Evolutionary conservation across 1,140 invertebrate species (phyloP).

Genomic region (Trichonephila clavata): DNA sequence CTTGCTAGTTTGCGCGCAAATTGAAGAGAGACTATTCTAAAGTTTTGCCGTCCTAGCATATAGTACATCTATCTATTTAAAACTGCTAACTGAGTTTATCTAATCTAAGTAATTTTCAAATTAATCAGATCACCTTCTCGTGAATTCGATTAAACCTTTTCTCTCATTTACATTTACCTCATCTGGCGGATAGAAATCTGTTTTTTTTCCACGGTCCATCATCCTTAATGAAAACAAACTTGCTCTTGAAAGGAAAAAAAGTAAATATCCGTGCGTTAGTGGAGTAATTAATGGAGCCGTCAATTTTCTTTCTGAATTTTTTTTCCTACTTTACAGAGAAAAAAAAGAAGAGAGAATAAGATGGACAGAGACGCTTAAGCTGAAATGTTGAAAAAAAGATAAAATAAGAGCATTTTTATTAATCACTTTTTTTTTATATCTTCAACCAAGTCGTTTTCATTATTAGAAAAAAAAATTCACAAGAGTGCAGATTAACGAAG

Average conservation of each 20-base stretch:
- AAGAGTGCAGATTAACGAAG: slow-evolving; percentile 36
- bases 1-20: no score
- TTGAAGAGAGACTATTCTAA: no score
- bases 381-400: slow-evolving; percentile 7
- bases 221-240: slow-evolving; percentile 66
- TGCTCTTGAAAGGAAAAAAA: slow-evolving; percentile 5
- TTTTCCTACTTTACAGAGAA: slow-evolving; percentile 6
- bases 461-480: neutral
- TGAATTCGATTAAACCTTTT: slow-evolving; percentile 55
- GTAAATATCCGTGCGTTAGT: slow-evolving; percentile 9
- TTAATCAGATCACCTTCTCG: slow-evolving; percentile 51
- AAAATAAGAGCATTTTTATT: slow-evolving; percentile 31
- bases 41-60: no score
- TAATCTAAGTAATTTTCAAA: neutral
- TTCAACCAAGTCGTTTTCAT: neutral
- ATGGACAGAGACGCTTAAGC: slow-evolving; percentile 26
- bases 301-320: slow-evolving; percentile 12
- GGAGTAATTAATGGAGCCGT: slow-evolving; percentile 67
- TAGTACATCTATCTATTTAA: no score
- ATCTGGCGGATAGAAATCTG: slow-evolving; percentile 41
- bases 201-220: slow-evolving; percentile 33
- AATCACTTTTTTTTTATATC: slow-evolving; percentile 19
- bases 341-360: neutral
- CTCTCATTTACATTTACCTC: slow-evolving; percentile 48
- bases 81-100: no score